Conservation (phyloP, 2,888 invertebrate genomes). For the Mythimna pallens region DNA sequence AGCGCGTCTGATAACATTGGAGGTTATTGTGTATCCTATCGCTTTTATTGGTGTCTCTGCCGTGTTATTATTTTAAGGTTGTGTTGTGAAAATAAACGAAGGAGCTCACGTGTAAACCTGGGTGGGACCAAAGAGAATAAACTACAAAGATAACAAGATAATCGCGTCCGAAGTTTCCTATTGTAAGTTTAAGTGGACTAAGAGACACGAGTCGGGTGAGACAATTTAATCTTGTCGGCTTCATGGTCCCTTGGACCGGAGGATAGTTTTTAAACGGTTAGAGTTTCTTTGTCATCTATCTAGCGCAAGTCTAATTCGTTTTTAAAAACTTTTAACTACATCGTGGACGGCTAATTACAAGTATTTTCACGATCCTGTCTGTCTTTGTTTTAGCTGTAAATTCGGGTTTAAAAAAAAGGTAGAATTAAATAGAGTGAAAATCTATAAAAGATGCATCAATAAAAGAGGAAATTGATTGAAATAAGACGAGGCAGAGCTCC, state of each 20-base stretch:
- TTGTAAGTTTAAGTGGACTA: conserved; percentile 81
- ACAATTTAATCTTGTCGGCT: conserved; percentile 86
- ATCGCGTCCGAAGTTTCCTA: conserved; percentile 82
- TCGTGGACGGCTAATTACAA: conserved; percentile 73
- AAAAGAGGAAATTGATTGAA: not conserved
- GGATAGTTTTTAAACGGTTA: conserved; percentile 83
- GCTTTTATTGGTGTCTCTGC: conserved; percentile 37
- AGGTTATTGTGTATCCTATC: conserved; percentile 50
- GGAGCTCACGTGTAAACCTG: conserved; percentile 54
- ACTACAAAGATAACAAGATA: conserved; percentile 83
- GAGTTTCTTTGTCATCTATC: conserved; percentile 81
- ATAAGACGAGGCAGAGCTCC: not conserved
- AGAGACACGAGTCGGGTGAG: conserved; percentile 78
- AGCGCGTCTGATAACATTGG: conserved; percentile 51
- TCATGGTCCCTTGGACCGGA: conserved; percentile 73
- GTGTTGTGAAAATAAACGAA: conserved; percentile 53
- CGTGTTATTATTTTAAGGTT: conserved; percentile 46
- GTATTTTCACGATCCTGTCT: conserved; percentile 43
- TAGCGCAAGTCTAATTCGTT: conserved; percentile 75
- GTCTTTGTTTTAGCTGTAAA: not conserved
- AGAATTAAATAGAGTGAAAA: not conserved
- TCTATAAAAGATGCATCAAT: too few relatives aligned
- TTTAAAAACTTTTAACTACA: conserved; percentile 75
- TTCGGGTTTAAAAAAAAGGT: not conserved
- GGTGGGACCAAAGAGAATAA: conserved; percentile 68